These are phyloP conservation scores for Chelonoidis abingdonii DNA, from an alignment of 2,113 vertebrate genomes.

Conservation along the genomic window DNA sequence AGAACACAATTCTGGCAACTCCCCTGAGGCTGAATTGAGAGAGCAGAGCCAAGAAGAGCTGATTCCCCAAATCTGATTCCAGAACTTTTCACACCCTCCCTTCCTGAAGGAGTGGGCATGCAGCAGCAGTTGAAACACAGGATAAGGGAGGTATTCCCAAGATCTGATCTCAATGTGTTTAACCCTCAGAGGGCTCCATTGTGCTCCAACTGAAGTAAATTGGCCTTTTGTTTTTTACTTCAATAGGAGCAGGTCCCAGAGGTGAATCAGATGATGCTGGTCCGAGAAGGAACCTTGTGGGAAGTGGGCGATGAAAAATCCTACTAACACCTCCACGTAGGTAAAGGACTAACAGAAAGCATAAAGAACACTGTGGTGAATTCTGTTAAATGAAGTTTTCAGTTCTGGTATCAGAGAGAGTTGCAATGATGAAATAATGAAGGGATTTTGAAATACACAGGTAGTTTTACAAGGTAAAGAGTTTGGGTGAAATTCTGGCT, in stretches of 20 bases:
- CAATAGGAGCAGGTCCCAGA: neutral
- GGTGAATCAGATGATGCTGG: neutral
- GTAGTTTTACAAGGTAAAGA: neutral
- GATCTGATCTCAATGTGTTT: neutral
- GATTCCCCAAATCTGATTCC: neutral
- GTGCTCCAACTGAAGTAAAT: neutral
- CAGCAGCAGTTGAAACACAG: neutral
- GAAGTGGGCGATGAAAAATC: neutral
- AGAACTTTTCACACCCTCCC: neutral
- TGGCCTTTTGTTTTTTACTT: conserved; percentile 13
- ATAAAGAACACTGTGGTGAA: neutral
- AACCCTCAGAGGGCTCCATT: neutral
- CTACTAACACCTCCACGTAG: conserved; percentile 10
- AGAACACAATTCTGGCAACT: neutral
- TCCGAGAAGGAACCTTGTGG: neutral
- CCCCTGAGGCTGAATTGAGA: neutral
- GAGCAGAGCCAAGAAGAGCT: neutral
- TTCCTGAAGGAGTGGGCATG: fast-evolving
- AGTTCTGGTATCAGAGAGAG: neutral
- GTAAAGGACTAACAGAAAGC: neutral
- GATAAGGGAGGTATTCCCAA: neutral
- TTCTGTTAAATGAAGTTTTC: neutral
- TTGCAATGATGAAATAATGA: neutral
- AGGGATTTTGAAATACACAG: neutral
- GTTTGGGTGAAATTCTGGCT: neutral